Percentiles rank a stretch among this genome's conserved stretches.
Conservation (phyloP, 2,113 vertebrate species). For the Ochotona princeps region DNA sequence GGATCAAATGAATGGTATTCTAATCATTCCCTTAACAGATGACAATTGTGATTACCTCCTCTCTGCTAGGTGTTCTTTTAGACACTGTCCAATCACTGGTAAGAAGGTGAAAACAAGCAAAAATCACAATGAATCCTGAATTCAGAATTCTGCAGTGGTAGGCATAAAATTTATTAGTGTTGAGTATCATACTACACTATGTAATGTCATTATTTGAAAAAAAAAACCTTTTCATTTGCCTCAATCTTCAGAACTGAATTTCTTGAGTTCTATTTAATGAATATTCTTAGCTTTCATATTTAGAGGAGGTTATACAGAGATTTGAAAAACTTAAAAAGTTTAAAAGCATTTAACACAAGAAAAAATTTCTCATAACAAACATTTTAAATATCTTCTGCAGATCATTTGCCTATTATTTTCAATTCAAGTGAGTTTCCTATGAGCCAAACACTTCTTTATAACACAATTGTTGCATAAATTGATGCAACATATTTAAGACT, state of each 20-base stretch:
- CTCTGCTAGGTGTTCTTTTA: neutral
- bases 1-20: neutral
- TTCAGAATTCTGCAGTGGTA: neutral
- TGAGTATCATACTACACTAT: neutral
- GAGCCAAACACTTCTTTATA: constrained; percentile 7
- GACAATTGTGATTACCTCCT: neutral
- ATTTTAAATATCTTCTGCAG: neutral
- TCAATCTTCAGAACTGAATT: neutral
- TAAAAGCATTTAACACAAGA: neutral
- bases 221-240: neutral
- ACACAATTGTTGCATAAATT: neutral
- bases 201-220: neutral
- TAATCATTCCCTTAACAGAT: neutral
- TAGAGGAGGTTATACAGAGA: neutral
- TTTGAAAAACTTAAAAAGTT: constrained; percentile 28
- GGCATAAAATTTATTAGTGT: neutral
- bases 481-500: constrained; percentile 47
- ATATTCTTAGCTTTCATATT: neutral
- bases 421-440: neutral
- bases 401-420: neutral
- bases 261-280: neutral
- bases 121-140: neutral
- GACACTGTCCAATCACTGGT: neutral
- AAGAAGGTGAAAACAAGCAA: neutral
- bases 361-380: neutral